Evolutionary conservation across 2,888 invertebrate species (phyloP).

Genomic region (Sericinus montela): DNA sequence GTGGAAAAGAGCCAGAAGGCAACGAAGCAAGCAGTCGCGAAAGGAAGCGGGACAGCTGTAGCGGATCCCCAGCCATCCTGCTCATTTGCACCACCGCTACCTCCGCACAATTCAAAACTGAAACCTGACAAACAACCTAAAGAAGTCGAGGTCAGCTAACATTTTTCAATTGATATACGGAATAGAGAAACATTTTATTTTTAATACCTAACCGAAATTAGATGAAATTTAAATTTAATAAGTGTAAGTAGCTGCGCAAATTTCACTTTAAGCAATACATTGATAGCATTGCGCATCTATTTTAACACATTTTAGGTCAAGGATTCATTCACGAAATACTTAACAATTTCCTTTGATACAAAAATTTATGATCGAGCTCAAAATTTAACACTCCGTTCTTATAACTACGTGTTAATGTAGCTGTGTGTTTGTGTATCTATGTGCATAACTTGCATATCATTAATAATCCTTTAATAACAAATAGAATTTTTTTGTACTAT

Average conservation of each 20-base stretch:
- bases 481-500: neutral
- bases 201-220: slow-evolving; percentile 6
- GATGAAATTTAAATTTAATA: slow-evolving; percentile 28
- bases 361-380: neutral
- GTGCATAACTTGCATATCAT: slow-evolving; percentile 12
- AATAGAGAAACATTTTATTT: slow-evolving; percentile 6
- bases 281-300: slow-evolving; percentile 70
- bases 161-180: slow-evolving; percentile 16
- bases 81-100: slow-evolving; percentile 50
- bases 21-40: slow-evolving; percentile 35
- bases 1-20: slow-evolving; percentile 40
- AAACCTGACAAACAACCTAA: slow-evolving; percentile 57
- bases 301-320: slow-evolving; percentile 72
- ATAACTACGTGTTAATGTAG: neutral
- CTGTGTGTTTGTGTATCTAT: slow-evolving; percentile 1
- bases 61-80: slow-evolving; percentile 62
- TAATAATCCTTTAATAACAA: slow-evolving; percentile 1
- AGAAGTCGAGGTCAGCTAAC: slow-evolving; percentile 74
- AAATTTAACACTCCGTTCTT: neutral
- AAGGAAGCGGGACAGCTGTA: slow-evolving; percentile 32
- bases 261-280: slow-evolving; percentile 51
- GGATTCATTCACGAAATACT: slow-evolving; percentile 38
- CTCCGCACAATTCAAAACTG: slow-evolving; percentile 44
- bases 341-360: slow-evolving; percentile 2
- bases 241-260: slow-evolving; percentile 43